phyloP scores from a whole-genome alignment of 2,113 vertebrate species.

The Hyperopisus bebe region DNA sequence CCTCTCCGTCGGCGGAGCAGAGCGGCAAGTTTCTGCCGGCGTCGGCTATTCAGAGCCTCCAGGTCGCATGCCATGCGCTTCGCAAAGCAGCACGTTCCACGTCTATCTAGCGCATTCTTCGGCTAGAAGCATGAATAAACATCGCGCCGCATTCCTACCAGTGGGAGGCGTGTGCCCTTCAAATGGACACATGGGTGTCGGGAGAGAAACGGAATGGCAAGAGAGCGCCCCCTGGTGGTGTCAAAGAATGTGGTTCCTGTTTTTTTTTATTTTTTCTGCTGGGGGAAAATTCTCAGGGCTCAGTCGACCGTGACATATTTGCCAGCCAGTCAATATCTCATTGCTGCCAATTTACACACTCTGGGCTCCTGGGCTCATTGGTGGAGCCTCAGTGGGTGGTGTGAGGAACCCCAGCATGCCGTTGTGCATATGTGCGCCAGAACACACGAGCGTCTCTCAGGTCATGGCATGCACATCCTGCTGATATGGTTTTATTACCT shows the following conservation, averaged over 20 bases:
- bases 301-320: constrained; percentile 48
- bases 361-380: constrained; percentile 7
- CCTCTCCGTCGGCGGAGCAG: background rate
- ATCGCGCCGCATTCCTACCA: constrained; percentile 1
- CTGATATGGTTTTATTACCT: background rate
- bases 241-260: background rate
- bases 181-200: background rate
- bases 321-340: constrained; percentile 49
- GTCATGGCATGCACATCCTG: background rate
- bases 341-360: constrained; percentile 44
- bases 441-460: background rate
- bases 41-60: background rate
- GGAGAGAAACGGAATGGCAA: constrained; percentile 18
- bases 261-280: background rate
- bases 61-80: background rate
- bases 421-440: background rate
- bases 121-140: background rate
- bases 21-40: background rate
- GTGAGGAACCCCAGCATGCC: background rate
- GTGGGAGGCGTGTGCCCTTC: constrained; percentile 17
- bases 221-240: constrained; percentile 42
- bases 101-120: background rate
- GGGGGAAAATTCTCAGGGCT: constrained; percentile 32
- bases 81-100: background rate
- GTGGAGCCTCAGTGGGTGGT: background rate